These are phyloP conservation scores for Drosophila mercatorum DNA, from an alignment of 2,888 invertebrate species.

Conservation along the genomic window DNA sequence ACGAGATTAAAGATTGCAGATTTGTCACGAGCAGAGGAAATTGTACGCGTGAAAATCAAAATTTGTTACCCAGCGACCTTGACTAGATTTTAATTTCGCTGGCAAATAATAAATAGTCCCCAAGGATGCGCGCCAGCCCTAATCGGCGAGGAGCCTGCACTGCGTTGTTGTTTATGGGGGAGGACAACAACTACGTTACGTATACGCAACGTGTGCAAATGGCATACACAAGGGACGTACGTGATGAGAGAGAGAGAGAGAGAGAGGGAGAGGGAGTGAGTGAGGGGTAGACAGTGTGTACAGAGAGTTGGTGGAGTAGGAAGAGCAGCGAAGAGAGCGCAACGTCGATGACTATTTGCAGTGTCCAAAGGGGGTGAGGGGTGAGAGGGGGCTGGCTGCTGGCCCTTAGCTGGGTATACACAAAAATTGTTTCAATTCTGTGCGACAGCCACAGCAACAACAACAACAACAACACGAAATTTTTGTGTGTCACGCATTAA, in stretches of 20 bases:
- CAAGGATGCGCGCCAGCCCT: neutral
- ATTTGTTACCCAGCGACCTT: constrained; percentile 6
- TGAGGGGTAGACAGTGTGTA: constrained; percentile 13
- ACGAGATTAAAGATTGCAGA: neutral
- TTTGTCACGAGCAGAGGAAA: constrained; percentile 6
- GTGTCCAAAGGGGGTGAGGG: constrained; percentile 18
- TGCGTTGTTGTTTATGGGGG: constrained; percentile 58
- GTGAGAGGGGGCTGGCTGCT: neutral
- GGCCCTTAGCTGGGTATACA: constrained; percentile 54
- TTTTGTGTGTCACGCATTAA: constrained; percentile 68
- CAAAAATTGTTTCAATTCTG: constrained; percentile 67
- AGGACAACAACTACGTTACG: constrained; percentile 56
- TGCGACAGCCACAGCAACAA: constrained; percentile 29
- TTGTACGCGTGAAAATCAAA: neutral
- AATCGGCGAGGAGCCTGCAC: constrained; percentile 6
- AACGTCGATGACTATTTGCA: constrained; percentile 65
- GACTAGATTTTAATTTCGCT: constrained; percentile 2
- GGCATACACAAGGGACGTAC: constrained; percentile 57
- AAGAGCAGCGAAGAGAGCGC: constrained; percentile 25
- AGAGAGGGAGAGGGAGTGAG: neutral
- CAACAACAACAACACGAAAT: constrained; percentile 8
- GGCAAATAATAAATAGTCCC: constrained; percentile 7
- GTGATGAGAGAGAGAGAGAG: constrained; percentile 7
- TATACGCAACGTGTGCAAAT: constrained; percentile 76
- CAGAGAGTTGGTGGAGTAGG: constrained; percentile 1